These are phyloP conservation scores for Amphilophus citrinellus DNA, from an alignment of 2,113 vertebrate species.

Conservation along the genomic window DNA sequence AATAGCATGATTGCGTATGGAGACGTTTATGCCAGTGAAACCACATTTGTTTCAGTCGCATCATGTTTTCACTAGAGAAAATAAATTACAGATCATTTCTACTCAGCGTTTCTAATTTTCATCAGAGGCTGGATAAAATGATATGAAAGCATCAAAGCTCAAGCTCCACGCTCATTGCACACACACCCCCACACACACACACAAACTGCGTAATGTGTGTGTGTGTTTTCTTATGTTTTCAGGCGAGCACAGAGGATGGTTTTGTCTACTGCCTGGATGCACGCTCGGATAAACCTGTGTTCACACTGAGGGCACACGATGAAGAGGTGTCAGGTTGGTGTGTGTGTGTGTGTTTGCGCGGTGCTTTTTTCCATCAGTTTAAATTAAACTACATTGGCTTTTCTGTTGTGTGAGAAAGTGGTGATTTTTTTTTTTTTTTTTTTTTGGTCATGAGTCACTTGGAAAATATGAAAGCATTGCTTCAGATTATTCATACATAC, in stretches of 20 bases:
- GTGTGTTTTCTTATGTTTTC: slow-evolving; percentile 41
- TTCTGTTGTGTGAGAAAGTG: not conserved
- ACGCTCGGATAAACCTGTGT: slow-evolving; percentile 93
- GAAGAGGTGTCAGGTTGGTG: slow-evolving; percentile 92
- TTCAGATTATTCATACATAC: not conserved
- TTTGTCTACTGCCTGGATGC: slow-evolving; percentile 97
- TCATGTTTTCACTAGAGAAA: not conserved
- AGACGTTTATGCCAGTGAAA: not conserved
- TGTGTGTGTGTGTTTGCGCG: not conserved
- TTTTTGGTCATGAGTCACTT: not conserved
- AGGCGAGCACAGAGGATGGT: slow-evolving; percentile 97
- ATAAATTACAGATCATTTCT: not conserved
- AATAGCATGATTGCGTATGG: not conserved
- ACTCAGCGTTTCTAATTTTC: not conserved
- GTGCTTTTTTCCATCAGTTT: not conserved
- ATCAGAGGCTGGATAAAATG: not conserved
- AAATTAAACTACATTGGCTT: not conserved
- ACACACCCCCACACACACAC: too few relatives aligned
- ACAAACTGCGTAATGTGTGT: not conserved
- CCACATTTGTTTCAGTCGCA: not conserved
- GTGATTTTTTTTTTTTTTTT: not conserved
- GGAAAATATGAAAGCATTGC: not conserved
- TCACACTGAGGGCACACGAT: slow-evolving; percentile 93
- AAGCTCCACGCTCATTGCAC: not conserved
- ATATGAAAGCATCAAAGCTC: not conserved